A percentile compares a stretch with the other conserved stretches of the same genome.
These are phyloP conservation scores for Eulemur macaco DNA, from an alignment of 2,113 vertebrate genomes.

Conservation along the genomic window DNA sequence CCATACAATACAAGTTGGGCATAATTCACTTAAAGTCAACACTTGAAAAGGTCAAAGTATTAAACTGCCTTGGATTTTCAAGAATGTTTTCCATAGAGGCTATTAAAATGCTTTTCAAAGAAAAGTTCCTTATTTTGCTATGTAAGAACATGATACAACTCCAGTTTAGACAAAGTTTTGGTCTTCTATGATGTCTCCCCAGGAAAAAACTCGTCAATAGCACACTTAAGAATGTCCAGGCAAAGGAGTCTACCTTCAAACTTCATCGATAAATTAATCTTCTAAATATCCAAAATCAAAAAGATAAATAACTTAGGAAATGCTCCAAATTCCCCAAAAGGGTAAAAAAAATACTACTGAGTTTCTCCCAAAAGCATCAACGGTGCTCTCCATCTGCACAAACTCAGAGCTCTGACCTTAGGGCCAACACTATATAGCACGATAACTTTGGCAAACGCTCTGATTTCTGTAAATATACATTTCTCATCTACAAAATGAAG, in stretches of 20 bases:
- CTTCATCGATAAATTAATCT: background rate
- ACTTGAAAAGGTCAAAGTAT: background rate
- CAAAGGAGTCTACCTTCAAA: background rate
- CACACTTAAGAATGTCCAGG: background rate
- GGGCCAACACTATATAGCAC: background rate
- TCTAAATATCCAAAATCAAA: conserved; percentile 17
- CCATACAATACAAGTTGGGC: background rate
- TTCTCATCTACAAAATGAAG: background rate
- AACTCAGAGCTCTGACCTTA: background rate
- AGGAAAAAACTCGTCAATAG: background rate
- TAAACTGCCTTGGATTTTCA: background rate
- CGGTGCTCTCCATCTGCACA: background rate
- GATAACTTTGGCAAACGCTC: background rate
- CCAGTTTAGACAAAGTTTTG: background rate
- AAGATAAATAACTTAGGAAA: background rate
- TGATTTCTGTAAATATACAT: background rate
- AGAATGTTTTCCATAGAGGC: background rate
- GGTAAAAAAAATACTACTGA: background rate
- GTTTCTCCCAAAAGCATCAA: background rate
- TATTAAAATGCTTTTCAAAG: background rate
- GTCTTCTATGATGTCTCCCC: background rate
- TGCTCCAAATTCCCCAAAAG: background rate
- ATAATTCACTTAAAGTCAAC: background rate
- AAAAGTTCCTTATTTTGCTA: background rate
- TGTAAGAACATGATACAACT: background rate